These are phyloP conservation scores for Hypotaenidia okinawae DNA, from an alignment of 2,797 vertebrate genomes.

Conservation along the genomic window DNA sequence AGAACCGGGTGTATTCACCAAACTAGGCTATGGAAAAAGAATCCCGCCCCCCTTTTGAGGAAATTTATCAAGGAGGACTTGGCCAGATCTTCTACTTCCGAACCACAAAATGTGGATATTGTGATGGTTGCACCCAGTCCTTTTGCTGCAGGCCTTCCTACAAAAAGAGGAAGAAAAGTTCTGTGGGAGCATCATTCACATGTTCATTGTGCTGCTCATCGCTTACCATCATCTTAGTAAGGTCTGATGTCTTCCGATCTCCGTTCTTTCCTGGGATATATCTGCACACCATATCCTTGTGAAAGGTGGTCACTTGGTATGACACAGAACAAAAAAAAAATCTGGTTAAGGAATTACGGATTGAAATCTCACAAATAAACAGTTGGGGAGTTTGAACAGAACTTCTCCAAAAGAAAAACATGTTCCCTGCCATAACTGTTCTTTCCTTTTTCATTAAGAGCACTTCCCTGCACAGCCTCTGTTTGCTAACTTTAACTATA, in stretches of 20 bases:
- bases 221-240: background rate
- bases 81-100: background rate
- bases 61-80: background rate
- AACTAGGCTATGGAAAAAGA: background rate
- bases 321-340: background rate
- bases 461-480: background rate
- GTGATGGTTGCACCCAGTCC: background rate
- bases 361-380: background rate
- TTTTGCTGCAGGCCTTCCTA: background rate
- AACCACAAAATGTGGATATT: background rate
- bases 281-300: background rate
- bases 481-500: background rate
- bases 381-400: background rate
- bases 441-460: background rate
- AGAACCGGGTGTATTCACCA: background rate
- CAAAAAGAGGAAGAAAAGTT: background rate
- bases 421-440: background rate
- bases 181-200: background rate
- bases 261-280: background rate
- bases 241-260: background rate
- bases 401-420: background rate
- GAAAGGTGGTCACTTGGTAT: background rate
- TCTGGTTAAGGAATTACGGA: background rate
- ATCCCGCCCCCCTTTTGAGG: rapidly evolving
- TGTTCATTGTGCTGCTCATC: background rate